Percentiles rank a stretch among this genome's conserved stretches.
Conservation (phyloP, 2,797 vertebrate genomes). For the Fringilla coelebs region DNA sequence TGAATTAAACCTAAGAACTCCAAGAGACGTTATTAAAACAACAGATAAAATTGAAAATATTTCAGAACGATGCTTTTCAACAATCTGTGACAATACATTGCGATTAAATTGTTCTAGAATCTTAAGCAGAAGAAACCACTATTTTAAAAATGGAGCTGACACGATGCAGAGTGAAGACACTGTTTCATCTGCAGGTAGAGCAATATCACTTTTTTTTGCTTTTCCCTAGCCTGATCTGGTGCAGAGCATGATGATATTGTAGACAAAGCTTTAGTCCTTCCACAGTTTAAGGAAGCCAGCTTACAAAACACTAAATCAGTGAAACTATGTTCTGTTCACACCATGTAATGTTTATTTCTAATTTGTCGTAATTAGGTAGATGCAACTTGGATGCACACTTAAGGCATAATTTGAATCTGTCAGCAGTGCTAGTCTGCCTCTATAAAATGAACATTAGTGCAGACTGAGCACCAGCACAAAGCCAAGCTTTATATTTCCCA, state of each 20-base stretch:
- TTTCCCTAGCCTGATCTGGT: background rate
- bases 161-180: background rate
- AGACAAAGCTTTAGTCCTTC: background rate
- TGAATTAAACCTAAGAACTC: background rate
- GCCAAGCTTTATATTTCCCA: background rate
- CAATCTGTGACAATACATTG: background rate
- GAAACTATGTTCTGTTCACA: background rate
- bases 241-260: background rate
- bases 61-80: background rate
- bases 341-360: background rate
- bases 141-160: background rate
- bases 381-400: background rate
- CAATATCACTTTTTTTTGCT: background rate
- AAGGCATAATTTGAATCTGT: background rate
- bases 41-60: background rate
- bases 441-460: background rate
- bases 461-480: background rate
- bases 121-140: background rate
- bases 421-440: background rate
- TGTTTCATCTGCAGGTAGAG: background rate
- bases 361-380: background rate
- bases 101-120: background rate
- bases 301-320: background rate
- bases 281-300: background rate
- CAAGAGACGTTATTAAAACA: background rate